Evolutionary conservation across 2,113 vertebrate genomes (phyloP), one percentile per base, ranked within the genome.

Genomic region (Pelecanoides urinatrix): DNA sequence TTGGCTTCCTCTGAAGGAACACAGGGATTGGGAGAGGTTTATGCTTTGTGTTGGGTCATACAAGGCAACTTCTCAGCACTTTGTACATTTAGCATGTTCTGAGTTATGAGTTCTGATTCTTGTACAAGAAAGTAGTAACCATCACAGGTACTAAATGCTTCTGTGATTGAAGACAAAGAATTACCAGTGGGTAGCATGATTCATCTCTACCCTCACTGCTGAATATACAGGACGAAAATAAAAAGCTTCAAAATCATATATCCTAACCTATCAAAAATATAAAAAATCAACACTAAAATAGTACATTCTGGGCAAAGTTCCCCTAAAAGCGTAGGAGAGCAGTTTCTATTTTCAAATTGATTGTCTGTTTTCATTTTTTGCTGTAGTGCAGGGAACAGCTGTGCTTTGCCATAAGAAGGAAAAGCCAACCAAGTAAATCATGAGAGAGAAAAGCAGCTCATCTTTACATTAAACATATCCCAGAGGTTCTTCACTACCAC

Each of bases 341-440:
- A 77, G 19, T 81, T 91, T 96, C 80, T 92, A 53, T 85, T 92
- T 93, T 90, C 62, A 90, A 94, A 77, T 26, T 59, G 22, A 76
- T 86, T 59, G 16, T 38, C 16, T 75, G 45, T 1, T 86, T 90
- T 59, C 20, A 25, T 49, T 59, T 84, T 72, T 77, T 78, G 38
- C 25, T 67, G 16, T 47, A 61, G 6, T 38, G 34, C 23, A 65
- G 29, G 40, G 85, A 93, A 65, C 56, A 85, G 26, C 62, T 74
- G 11, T 29, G 30, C 34, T 79, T 72, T 85, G 13, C 18, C 26
- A 17, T 25, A 49, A 50, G 66, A 45, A 59, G 32, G 19, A 88
- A 91, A 95, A 86, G 8, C 19, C 63, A 53, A 13, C 8, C 15
- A 53, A 76, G 30, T 59, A 76, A 89, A 78, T 80, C 10, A 49